A percentile compares a stretch with the other conserved stretches of the same genome.
Conservation (phyloP, 2,888 invertebrate genomes). For the Orthonevra nobilis region DNA sequence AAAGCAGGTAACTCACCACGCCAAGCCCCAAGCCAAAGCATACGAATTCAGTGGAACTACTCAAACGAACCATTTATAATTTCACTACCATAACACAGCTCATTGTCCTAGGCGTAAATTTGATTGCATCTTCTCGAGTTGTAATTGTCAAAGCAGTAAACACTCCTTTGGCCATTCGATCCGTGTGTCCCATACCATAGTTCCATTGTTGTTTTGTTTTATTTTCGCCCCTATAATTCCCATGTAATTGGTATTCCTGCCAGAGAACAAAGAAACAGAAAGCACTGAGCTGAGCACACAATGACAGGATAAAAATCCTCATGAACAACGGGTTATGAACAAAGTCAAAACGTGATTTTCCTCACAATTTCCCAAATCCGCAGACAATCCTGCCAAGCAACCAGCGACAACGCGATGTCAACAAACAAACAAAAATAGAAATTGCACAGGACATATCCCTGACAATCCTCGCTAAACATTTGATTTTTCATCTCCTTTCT, state of each 20-base stretch:
- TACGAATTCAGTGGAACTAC: too few relatives aligned
- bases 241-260: conserved; percentile 58
- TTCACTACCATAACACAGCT: neutral
- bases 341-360: conserved; percentile 68
- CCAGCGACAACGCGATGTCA: too few relatives aligned
- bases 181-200: conserved; percentile 30
- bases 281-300: conserved; percentile 21
- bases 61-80: too few relatives aligned
- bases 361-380: conserved; percentile 66
- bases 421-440: conserved; percentile 55
- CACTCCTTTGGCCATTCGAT: conserved; percentile 49
- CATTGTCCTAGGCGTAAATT: too few relatives aligned
- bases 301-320: conserved; percentile 51
- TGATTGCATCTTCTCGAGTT: conserved; percentile 17
- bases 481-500: conserved; percentile 48
- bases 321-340: conserved; percentile 27
- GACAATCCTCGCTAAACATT: conserved; percentile 41
- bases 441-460: conserved; percentile 24
- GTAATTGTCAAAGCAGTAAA: conserved; percentile 58
- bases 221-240: conserved; percentile 36
- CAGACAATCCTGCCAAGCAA: conserved; percentile 38
- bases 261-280: conserved; percentile 48
- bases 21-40: too few relatives aligned
- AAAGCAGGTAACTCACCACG: too few relatives aligned
- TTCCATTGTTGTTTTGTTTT: conserved; percentile 7